A percentile compares a stretch with the other conserved stretches of the same genome.
Conservation (phyloP, 2,888 invertebrate genomes). For the Agrochola circellaris region DNA sequence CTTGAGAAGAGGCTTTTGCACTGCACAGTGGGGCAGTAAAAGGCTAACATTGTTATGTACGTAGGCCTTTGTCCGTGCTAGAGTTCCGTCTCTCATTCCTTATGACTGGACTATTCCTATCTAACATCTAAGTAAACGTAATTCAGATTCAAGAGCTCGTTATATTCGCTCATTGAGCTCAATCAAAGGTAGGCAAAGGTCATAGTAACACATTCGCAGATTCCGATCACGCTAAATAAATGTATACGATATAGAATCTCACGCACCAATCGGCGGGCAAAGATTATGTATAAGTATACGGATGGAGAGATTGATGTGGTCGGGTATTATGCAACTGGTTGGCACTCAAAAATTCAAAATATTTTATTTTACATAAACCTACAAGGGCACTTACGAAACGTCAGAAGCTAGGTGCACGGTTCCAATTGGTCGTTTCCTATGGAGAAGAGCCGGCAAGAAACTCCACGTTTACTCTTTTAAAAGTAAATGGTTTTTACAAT, state of each 20-base stretch:
- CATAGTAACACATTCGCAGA: constrained; percentile 48
- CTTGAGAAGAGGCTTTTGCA: too few species aligned
- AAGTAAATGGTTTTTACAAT: too few species aligned
- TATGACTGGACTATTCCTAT: not conserved
- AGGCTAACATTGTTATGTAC: too few species aligned
- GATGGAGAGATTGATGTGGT: too few species aligned
- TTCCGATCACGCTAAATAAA: constrained; percentile 43
- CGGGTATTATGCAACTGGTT: not conserved
- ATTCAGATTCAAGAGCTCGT: constrained; percentile 24
- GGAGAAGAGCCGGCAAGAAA: too few species aligned
- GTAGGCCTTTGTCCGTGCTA: not conserved
- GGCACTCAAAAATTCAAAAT: too few species aligned
- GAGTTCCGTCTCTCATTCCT: not conserved
- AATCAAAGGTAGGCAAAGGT: constrained; percentile 39
- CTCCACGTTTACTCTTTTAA: too few species aligned
- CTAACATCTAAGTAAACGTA: not conserved
- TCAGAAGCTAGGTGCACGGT: too few species aligned
- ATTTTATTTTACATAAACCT: too few species aligned
- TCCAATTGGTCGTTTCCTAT: too few species aligned
- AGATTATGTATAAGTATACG: constrained; percentile 18
- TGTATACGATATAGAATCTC: constrained; percentile 50
- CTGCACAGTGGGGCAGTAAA: too few species aligned
- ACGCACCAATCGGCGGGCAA: constrained; percentile 47
- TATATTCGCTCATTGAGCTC: constrained; percentile 9
- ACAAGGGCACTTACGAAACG: too few species aligned